Conservation (phyloP, 2,113 vertebrate species). For the Prietella phreatophila region DNA sequence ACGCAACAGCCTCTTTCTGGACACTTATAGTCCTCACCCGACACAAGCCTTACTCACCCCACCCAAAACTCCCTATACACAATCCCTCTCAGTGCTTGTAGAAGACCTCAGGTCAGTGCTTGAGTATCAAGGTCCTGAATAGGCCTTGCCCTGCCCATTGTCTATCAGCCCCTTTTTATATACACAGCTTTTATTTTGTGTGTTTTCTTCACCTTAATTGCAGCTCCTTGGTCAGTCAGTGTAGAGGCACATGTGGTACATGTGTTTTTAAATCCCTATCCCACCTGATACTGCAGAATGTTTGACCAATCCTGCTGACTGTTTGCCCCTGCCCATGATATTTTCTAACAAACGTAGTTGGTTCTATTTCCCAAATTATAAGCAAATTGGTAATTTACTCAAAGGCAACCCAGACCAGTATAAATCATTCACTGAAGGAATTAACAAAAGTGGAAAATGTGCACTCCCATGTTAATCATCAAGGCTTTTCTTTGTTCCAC, state of each 20-base stretch:
- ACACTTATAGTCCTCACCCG: slow-evolving; percentile 61
- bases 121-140: slow-evolving; percentile 71
- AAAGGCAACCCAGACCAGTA: background rate
- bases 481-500: background rate
- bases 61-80: slow-evolving; percentile 55
- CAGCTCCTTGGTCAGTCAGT: slow-evolving; percentile 75
- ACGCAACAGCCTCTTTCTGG: slow-evolving; percentile 61
- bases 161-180: slow-evolving; percentile 70
- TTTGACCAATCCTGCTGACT: background rate
- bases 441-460: background rate
- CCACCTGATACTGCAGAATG: background rate
- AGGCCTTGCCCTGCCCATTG: slow-evolving; percentile 68
- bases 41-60: slow-evolving; percentile 40
- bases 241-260: slow-evolving; percentile 23
- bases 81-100: slow-evolving; percentile 67
- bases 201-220: slow-evolving; percentile 79
- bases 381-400: background rate
- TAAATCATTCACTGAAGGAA: background rate
- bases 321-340: background rate
- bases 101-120: slow-evolving; percentile 68
- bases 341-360: background rate
- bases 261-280: background rate
- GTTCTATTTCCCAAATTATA: background rate
- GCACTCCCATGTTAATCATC: background rate
- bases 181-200: slow-evolving; percentile 75